Conservation (phyloP, 2,113 vertebrate genomes). For the Pongo pygmaeus region DNA sequence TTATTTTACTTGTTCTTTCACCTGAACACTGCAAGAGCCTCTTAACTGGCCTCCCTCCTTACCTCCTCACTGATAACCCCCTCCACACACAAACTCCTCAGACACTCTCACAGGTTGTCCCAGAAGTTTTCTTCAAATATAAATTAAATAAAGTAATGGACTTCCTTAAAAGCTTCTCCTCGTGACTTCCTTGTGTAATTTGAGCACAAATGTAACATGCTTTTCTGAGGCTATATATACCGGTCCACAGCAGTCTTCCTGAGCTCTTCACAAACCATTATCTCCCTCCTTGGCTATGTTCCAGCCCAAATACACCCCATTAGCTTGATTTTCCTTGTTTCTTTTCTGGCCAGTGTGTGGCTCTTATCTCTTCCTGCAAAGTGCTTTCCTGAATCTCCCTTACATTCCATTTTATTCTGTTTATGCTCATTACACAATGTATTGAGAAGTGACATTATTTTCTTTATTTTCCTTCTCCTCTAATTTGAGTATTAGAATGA, state of each 20-base stretch:
- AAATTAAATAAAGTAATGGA: not conserved
- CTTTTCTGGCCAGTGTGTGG: not conserved
- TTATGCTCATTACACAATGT: not conserved
- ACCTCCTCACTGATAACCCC: not conserved
- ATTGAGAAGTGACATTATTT: not conserved
- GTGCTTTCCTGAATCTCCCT: not conserved
- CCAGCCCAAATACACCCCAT: not conserved
- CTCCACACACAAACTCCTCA: not conserved
- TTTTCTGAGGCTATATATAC: not conserved
- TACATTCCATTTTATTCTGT: not conserved
- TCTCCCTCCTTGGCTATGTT: not conserved
- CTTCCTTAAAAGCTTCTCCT: not conserved
- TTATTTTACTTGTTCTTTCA: not conserved
- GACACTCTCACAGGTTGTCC: not conserved
- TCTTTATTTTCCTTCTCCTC: not conserved
- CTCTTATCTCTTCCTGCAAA: not conserved
- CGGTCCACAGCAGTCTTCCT: not conserved
- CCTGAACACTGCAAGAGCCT: too few relatives aligned
- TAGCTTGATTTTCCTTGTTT: not conserved
- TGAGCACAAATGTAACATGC: accelerated
- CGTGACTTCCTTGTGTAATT: not conserved
- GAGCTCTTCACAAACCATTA: not conserved
- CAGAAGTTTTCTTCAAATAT: not conserved
- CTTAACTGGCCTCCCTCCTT: not conserved
- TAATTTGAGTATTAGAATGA: not conserved